These are phyloP conservation scores for Australoheros facetus DNA, from an alignment of 2,797 vertebrate species.

Conservation along the genomic window DNA sequence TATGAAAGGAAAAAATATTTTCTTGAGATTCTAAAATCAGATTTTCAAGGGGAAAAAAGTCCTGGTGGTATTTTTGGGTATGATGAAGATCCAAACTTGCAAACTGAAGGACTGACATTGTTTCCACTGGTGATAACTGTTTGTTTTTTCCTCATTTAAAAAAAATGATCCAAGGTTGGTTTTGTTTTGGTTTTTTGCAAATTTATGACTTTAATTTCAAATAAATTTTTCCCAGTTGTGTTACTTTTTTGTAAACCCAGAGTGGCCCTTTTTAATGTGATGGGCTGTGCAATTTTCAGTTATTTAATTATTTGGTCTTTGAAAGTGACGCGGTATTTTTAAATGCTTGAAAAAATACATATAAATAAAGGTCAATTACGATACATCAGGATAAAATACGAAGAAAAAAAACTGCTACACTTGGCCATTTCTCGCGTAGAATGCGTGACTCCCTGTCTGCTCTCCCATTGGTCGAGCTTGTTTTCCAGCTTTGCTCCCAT, in stretches of 20 bases:
- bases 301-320: background rate
- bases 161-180: no score
- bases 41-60: fast-evolving
- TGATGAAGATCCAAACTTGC: no score
- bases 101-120: no score
- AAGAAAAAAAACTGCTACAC: background rate
- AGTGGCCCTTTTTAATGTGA: background rate
- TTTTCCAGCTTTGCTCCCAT: slow-evolving; percentile 23
- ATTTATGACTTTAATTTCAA: no score
- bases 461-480: slow-evolving; percentile 48
- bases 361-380: background rate
- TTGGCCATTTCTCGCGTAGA: background rate
- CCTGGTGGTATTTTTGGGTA: background rate
- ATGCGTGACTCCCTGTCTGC: background rate
- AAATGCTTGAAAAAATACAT: background rate
- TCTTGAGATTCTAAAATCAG: background rate
- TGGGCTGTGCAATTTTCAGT: background rate
- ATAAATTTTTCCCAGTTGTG: no score
- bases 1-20: no score
- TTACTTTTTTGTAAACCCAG: background rate
- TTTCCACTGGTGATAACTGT: no score
- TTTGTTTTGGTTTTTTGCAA: no score
- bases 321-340: background rate
- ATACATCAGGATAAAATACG: background rate
- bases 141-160: no score